Evolutionary conservation across 2,888 invertebrate genomes (phyloP).

Genomic region (Aromia moschata): DNA sequence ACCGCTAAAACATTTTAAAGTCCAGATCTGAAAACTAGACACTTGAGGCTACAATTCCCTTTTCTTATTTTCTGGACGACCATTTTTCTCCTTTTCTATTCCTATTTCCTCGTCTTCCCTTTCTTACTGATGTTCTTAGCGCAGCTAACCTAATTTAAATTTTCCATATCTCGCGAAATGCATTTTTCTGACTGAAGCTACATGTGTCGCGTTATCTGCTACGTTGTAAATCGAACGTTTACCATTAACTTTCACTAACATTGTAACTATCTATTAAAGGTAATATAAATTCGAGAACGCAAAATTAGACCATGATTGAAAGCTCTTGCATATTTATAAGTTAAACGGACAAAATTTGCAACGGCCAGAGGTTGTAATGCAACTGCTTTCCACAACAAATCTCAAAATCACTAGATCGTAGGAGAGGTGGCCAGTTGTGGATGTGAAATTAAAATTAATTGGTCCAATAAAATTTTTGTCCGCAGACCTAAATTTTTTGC

Average conservation of each 20-base stretch:
- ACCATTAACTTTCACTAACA: conserved; percentile 44
- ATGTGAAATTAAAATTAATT: too few species aligned
- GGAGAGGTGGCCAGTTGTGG: neutral
- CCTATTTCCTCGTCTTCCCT: too few species aligned
- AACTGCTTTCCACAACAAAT: conserved; percentile 30
- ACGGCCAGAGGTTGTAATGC: conserved; percentile 25
- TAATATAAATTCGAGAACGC: conserved; percentile 43
- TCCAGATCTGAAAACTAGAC: too few species aligned
- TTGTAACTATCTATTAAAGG: conserved; percentile 43
- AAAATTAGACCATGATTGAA: conserved; percentile 40
- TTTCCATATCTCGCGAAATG: conserved; percentile 10
- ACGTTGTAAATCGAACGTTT: conserved; percentile 36
- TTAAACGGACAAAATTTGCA: conserved; percentile 22
- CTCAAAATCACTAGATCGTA: conserved; percentile 14
- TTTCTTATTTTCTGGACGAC: too few species aligned
- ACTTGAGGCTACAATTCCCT: too few species aligned
- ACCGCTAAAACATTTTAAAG: too few species aligned
- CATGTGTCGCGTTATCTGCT: conserved; percentile 15
- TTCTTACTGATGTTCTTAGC: too few species aligned
- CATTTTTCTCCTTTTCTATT: too few species aligned
- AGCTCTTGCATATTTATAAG: conserved; percentile 38
- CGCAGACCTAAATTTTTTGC: too few species aligned
- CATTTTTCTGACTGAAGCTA: conserved; percentile 21
- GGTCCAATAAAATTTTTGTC: too few species aligned
- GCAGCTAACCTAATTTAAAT: neutral